These are phyloP conservation scores for Brachypterus glaber DNA, from an alignment of 2,888 invertebrate genomes.

Conservation along the genomic window DNA sequence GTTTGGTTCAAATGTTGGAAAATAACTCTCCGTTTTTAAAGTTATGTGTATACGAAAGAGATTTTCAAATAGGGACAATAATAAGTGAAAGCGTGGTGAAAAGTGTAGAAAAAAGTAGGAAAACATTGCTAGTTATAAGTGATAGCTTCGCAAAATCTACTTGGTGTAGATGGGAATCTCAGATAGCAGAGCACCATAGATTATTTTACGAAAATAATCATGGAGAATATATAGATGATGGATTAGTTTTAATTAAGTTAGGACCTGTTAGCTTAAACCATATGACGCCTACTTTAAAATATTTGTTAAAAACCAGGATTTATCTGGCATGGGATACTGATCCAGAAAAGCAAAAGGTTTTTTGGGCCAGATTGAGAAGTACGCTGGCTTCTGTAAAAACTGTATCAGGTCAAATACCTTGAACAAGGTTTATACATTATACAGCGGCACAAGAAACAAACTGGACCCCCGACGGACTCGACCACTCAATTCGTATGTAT, in stretches of 20 bases:
- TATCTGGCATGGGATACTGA: constrained; percentile 53
- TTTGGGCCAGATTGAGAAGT: constrained; percentile 36
- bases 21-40: constrained; percentile 49
- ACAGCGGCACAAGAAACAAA: too few species aligned
- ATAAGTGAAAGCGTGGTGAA: constrained; percentile 57
- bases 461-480: too few species aligned
- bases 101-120: constrained; percentile 54
- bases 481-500: too few species aligned
- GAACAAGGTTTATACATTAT: too few species aligned
- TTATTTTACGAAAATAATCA: constrained; percentile 47
- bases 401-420: too few species aligned
- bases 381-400: too few species aligned
- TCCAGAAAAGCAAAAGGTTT: constrained; percentile 32
- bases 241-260: constrained; percentile 52
- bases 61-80: constrained; percentile 54
- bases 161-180: constrained; percentile 65
- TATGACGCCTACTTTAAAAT: constrained; percentile 51
- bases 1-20: constrained; percentile 52
- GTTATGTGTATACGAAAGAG: constrained; percentile 60
- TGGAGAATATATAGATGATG: constrained; percentile 46
- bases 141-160: constrained; percentile 59
- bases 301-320: constrained; percentile 53
- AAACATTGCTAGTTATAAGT: constrained; percentile 57
- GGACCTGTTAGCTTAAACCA: constrained; percentile 48
- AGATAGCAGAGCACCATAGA: constrained; percentile 56